Base-by-base conservation (phyloP, 2,888 invertebrate species). In the Aproaerema taeniolella region DNA sequence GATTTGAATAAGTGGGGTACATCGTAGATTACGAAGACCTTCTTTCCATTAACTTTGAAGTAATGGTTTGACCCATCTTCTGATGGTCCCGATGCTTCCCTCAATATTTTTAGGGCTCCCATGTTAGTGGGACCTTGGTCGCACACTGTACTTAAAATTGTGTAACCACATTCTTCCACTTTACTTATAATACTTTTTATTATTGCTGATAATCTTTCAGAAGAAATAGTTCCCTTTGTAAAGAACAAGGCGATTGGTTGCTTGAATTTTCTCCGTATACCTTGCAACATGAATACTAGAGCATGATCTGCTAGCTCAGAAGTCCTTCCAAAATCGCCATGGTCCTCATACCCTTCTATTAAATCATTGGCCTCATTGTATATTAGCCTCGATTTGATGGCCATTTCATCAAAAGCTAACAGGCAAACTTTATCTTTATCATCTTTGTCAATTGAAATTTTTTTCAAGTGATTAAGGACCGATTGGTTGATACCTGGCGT, bases 241-340 rank as follows among this genome's bases (percentile, higher is more conserved):
- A 55, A 53, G 30, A 49, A 55, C 39, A 43, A 47, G n/a, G 49
- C 47, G 11, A 50, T 20, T 3, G 51, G 52, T 30, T 50, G 49
- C n/a, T 53, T 53, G 12, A 42, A 38, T 31, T 51, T 52, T 38
- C 25, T 35, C 10, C 26, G 15, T 11, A 53, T 1, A 1, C 50
- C 55, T 40, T 50, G 51, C 1, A 52, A 11, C 47, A 51, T 48
- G 38, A 52, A 52, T 0, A 50, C 49, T 1, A 50, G 31, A 9
- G 45, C 46, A 31, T 52, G 43, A 12, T 52, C 44, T 1, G 50
- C 52, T n/a, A 53, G 2, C 17, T 45, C 6, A 29, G 11, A 1
- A 1, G 14, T 14, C 6, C 49, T 13, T 5, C 25, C 39, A 11
- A 29, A 37, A 2, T 31, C 25, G 9, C 51, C 45, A 0, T 42